These are phyloP conservation scores for Thripadectes ignobilis DNA, from an alignment of 2,797 vertebrate genomes.

Conservation along the genomic window DNA sequence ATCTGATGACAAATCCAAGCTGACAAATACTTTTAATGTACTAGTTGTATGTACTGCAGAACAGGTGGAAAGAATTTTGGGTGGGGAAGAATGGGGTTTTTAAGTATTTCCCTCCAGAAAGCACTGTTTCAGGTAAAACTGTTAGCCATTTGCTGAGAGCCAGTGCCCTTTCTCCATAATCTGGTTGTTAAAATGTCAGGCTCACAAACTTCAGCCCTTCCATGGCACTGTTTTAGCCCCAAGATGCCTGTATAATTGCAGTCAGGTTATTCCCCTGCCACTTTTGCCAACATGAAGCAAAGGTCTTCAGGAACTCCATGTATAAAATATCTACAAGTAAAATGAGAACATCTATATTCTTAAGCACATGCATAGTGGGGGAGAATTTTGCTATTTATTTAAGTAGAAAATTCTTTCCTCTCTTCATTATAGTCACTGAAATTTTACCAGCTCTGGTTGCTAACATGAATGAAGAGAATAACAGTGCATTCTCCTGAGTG, in stretches of 20 bases:
- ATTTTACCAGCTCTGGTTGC: background rate
- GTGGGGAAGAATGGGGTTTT: background rate
- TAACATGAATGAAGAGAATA: background rate
- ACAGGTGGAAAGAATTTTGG: background rate
- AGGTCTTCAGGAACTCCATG: constrained; percentile 55
- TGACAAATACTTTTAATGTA: background rate
- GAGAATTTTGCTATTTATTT: background rate
- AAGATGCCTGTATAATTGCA: background rate
- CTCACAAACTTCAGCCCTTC: background rate
- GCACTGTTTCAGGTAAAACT: background rate
- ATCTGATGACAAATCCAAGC: background rate
- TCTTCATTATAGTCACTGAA: background rate
- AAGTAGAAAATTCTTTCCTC: background rate
- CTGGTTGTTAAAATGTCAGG: background rate
- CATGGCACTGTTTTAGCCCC: background rate
- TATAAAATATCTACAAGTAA: constrained; percentile 19
- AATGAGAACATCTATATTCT: background rate
- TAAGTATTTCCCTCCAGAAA: background rate
- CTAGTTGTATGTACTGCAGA: background rate
- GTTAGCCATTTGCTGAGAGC: background rate
- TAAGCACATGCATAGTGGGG: background rate
- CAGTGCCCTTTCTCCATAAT: constrained; percentile 19
- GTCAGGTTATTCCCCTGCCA: constrained; percentile 6
- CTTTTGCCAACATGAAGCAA: constrained; percentile 19
- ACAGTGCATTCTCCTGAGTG: accelerated